Evolutionary conservation across 2,113 vertebrate genomes (phyloP).

Genomic region (Gasterosteus nipponicus): DNA sequence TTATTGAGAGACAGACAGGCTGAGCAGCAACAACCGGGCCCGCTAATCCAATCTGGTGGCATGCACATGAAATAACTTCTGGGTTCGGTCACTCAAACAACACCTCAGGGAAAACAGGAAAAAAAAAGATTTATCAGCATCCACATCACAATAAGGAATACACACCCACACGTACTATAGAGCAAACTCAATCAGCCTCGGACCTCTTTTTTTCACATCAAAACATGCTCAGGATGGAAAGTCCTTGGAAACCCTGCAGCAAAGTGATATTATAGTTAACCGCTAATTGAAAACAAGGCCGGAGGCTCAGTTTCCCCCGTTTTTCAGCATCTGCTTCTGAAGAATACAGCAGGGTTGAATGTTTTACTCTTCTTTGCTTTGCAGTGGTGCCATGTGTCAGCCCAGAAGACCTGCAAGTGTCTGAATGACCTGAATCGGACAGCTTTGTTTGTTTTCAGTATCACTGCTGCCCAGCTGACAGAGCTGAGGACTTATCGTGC

Average conservation of each 20-base stretch:
- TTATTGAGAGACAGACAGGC: conserved; percentile 52
- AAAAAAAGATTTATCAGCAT: conserved; percentile 55
- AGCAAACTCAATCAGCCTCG: neutral
- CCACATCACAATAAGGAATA: conserved; percentile 24
- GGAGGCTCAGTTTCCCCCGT: neutral
- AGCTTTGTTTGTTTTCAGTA: conserved; percentile 61
- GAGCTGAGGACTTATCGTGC: conserved; percentile 50
- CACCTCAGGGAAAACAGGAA: conserved; percentile 29
- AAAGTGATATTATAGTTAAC: conserved; percentile 22
- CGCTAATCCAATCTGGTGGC: conserved; percentile 62
- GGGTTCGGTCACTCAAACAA: conserved; percentile 56
- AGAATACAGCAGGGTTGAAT: neutral
- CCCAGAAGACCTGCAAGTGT: conserved; percentile 11
- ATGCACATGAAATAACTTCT: conserved; percentile 65
- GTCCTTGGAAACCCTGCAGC: conserved; percentile 20
- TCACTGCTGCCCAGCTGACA: conserved; percentile 59
- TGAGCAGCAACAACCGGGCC: conserved; percentile 24
- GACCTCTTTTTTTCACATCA: neutral
- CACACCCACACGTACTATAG: neutral
- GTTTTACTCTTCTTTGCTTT: conserved; percentile 19
- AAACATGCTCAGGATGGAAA: conserved; percentile 2
- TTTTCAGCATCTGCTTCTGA: conserved; percentile 23
- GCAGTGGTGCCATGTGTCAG: conserved; percentile 7
- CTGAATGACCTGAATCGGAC: conserved; percentile 42
- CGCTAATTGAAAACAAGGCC: conserved; percentile 9